phyloP scores from a whole-genome alignment of 1,140 invertebrate species.

The Varroa destructor region DNA sequence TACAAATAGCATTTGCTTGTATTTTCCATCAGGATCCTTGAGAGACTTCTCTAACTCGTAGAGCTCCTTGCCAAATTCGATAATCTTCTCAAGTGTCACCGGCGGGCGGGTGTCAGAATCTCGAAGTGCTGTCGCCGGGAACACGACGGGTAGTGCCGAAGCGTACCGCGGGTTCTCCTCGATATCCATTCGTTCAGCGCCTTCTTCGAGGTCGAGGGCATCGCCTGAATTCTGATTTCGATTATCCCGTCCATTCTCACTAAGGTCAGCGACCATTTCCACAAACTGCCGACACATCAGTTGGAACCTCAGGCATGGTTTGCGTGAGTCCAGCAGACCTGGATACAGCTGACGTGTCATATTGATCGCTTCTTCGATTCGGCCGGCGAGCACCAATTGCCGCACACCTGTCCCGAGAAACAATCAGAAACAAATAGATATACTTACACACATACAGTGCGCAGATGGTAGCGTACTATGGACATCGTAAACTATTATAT shows the following conservation, averaged over 20 bases:
- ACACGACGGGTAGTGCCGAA: background rate
- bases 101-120: background rate
- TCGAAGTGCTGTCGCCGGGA: conserved; percentile 10
- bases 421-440: conserved; percentile 26
- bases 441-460: background rate
- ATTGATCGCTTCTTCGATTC: conserved; percentile 88
- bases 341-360: conserved; percentile 74
- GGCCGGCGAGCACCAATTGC: conserved; percentile 72
- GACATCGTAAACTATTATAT: too few species aligned
- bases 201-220: conserved; percentile 32
- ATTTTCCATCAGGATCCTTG: conserved; percentile 63
- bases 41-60: conserved; percentile 76
- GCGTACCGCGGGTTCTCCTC: background rate
- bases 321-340: conserved; percentile 62
- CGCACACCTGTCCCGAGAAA: conserved; percentile 60
- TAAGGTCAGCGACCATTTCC: conserved; percentile 51
- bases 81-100: conserved; percentile 50
- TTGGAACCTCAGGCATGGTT: conserved; percentile 79
- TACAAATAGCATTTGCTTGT: conserved; percentile 84
- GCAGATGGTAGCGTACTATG: too few species aligned
- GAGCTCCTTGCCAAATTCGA: conserved; percentile 82
- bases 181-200: conserved; percentile 20
- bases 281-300: conserved; percentile 95
- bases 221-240: conserved; percentile 30
- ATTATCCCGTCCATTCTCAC: conserved; percentile 31